Evolutionary conservation across 2,888 invertebrate genomes (phyloP).

Genomic region (Caenorhabditis sinica): DNA sequence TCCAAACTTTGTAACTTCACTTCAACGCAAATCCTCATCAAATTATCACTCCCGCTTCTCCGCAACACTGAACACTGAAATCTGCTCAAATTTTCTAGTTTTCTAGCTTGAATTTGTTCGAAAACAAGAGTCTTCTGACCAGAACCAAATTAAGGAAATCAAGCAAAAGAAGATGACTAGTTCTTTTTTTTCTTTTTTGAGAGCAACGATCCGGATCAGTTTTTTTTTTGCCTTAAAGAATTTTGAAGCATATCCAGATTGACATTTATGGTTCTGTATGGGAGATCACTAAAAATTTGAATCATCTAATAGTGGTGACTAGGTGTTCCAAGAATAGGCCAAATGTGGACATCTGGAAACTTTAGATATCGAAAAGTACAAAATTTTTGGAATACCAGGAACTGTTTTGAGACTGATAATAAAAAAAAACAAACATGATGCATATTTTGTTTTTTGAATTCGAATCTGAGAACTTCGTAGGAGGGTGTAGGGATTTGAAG

Average conservation of each 20-base stretch:
- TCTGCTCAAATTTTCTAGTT: neutral
- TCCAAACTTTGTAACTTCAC: neutral
- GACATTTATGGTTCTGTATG: too few relatives aligned
- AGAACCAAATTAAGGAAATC: neutral
- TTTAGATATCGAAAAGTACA: too few relatives aligned
- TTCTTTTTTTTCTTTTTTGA: neutral
- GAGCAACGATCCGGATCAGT: conserved; percentile 25
- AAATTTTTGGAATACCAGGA: too few relatives aligned
- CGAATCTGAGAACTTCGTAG: too few relatives aligned
- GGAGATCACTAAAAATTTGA: conserved; percentile 4
- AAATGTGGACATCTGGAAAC: too few relatives aligned
- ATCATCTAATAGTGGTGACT: too few relatives aligned
- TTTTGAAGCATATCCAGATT: neutral
- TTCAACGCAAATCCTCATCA: too few relatives aligned
- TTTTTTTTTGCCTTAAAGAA: neutral
- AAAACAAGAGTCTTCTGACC: neutral
- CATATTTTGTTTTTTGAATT: too few relatives aligned
- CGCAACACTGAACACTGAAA: conserved; percentile 16
- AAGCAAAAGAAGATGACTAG: conserved; percentile 17
- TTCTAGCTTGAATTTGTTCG: neutral
- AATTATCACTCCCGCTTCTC: neutral
- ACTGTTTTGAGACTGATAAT: too few relatives aligned
- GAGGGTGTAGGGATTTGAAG: too few relatives aligned
- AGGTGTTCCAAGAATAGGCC: too few relatives aligned
- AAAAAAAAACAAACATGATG: too few relatives aligned